Base-by-base conservation (phyloP, 2,888 invertebrate genomes). In the Hirtodrosophila cameraria region DNA sequence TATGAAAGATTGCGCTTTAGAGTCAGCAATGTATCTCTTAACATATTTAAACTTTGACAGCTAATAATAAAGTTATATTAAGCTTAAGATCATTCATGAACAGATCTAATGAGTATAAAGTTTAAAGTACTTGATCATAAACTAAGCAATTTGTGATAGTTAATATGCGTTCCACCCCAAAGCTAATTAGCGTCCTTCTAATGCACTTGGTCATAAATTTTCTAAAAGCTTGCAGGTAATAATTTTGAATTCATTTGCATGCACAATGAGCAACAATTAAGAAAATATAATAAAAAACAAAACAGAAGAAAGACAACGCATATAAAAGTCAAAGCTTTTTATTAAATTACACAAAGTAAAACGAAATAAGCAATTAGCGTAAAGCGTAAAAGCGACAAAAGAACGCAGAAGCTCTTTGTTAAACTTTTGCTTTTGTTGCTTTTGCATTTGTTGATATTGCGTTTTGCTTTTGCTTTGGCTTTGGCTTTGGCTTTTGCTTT, bases 131-230 rank as follows among this genome's bases (percentile, higher is more conserved):
- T 12, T 11, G 16, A n/a, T n/a, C n/a, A n/a, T n/a, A n/a, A n/a
- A n/a, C n/a, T 36, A 13, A 20, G 12, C 27, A 11, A 43, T 36
- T 27, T 2, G 11, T n/a, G 8, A 18, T 52, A 12, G 9, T 23
- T 30, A 18, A 38, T 36, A 9, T 38, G 16, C 12, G 15, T 13
- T 13, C 7, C 38, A 41, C 3, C 15, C 0, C 15, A 11, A 15
- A 8, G 36, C 33, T 55, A 84, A 72, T 80, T 33, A 60, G 46
- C 39, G 42, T 42, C 35, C 59, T 55, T 67, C 63, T 50, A 71
- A 39, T 55, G 71, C 61, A 53, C 28, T 30, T 31, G 16, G 9
- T 8, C 15, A 18, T 67, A 20, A 59, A 42, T 15, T 25, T n/a
- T 12, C 15, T 28, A 28, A 63, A 55, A 53, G 33, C 42, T 43